Base-by-base conservation (phyloP, 2,888 invertebrate genomes). In the Sphecodes monilicornis region DNA sequence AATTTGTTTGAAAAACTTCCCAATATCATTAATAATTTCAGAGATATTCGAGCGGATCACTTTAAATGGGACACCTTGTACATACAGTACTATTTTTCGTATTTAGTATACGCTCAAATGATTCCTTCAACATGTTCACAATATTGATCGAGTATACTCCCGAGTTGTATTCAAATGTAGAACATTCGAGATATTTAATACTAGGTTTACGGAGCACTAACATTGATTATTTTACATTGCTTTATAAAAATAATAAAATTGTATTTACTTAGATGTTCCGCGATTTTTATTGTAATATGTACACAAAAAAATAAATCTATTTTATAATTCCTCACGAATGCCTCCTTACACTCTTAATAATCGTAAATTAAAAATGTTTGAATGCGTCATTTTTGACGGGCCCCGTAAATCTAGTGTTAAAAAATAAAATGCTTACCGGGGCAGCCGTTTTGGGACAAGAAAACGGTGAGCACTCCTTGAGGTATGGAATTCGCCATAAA, bases 401-500 rank as follows among this genome's bases (percentile, higher is more conserved):
- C n/a, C n/a, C n/a, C n/a, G n/a, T n/a, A n/a, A n/a, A n/a, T n/a
- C n/a, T n/a, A n/a, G n/a, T n/a, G n/a, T 54, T 22, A n/a, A 36
- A 22, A 22, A 54, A 29, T 4, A 22, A 64, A 1, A 64, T 22
- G 10, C 36, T 32, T 66, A 92, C 92, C 86, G 8, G 91, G 36
- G 29, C 60, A 80, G 32, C 88, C 91, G 18, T 93, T 94, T 85
- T 92, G 93, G 18, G 93, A 94, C 22, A 96, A 85, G 4, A 94
- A 94, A 39, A 96, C 92, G 3, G 95, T 96, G 60, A 96, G 93
- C 32, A 96, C 95, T 69, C 95, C 95, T 85, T 95, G 94, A 0
- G 93, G 91, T 50, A 91, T 87, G 22, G 79, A 86, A 78, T 83
- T 90, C 41, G 94, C 94, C 16, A 92, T 76, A 18, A 92, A 91